Evolutionary conservation across 2,113 vertebrate species (phyloP), one percentile per base, ranked within the genome.

Genomic region (Madoqua kirkii): DNA sequence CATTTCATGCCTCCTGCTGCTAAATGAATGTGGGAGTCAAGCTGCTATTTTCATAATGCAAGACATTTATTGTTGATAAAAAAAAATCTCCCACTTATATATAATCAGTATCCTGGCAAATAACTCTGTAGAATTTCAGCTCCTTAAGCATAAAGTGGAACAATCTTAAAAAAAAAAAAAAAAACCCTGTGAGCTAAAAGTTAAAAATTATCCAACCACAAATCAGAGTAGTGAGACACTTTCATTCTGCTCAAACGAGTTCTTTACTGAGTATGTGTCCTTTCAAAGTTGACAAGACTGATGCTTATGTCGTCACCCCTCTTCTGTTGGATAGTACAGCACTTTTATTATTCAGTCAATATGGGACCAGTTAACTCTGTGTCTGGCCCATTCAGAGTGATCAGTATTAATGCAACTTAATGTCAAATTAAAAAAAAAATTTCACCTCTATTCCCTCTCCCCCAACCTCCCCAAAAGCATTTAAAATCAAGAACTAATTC

Each of bases 1-100:
- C 96, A 97, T 97, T 98, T 98, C 98, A 87, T 98, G 96, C 98
- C 96, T 99, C 98, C 98, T 97, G 97, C 98, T 98, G 97, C 95
- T 95, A 97, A 97, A 97, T 97, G 98, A 98, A 98, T 97, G 98
- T 99, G 98, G 98, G 98, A 98, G 98, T 98, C 98, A 98, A 98
- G 97, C 98, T 98, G 98, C 98, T 98, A 98, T 98, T 98, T 98
- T 98, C 98, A 98, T 95, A 97, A 97, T 59, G 96, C 95, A 98
- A 98, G 98, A 98, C 97, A 98, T 98, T 99, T 98, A 96, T 98
- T 96, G 96, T 98, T 98, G 98, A 98, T 97, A 97, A 97, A 97
- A 97, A 96, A 85, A 93, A 98, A 97, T 95, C 97, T 98, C 93
- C 97, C 95, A 97, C 98, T 98, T 98, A 79, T 3, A 10, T 93